phyloP scores from a whole-genome alignment of 2,113 vertebrate genomes.

The Calyptomena viridis region DNA sequence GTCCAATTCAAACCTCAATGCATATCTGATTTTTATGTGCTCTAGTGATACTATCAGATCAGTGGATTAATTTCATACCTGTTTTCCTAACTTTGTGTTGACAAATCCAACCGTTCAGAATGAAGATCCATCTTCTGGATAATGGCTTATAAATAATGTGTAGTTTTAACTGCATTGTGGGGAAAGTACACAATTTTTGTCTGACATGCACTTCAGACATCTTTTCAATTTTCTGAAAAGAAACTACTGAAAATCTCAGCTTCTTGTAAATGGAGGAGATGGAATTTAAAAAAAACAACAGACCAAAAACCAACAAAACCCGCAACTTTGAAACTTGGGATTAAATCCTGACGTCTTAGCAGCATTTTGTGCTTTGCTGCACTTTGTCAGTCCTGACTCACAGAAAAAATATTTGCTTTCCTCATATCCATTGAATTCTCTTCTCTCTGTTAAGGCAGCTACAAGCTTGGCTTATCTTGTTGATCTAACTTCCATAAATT shows the following conservation, averaged over 20 bases:
- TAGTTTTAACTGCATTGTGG: background rate
- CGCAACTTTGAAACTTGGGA: background rate
- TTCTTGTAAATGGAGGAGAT: background rate
- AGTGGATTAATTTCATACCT: background rate
- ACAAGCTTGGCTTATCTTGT: background rate
- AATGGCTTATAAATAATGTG: background rate
- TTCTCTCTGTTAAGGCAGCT: background rate
- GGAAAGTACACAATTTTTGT: background rate
- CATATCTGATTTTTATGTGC: background rate
- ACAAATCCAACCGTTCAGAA: background rate
- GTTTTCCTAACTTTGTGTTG: background rate
- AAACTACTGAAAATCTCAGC: background rate
- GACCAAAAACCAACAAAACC: too few relatives aligned
- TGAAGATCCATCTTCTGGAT: background rate
- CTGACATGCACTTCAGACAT: background rate
- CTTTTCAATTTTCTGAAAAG: background rate
- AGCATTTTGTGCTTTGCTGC: background rate
- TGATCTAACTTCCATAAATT: background rate
- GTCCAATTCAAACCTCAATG: background rate
- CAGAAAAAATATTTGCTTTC: background rate
- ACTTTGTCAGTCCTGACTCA: background rate
- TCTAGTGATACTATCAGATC: background rate
- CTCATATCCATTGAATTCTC: background rate
- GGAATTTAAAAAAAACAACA: background rate
- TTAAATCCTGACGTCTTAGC: background rate